Conservation (phyloP, 2,888 invertebrate genomes). For the Metacarcinus magister region DNA sequence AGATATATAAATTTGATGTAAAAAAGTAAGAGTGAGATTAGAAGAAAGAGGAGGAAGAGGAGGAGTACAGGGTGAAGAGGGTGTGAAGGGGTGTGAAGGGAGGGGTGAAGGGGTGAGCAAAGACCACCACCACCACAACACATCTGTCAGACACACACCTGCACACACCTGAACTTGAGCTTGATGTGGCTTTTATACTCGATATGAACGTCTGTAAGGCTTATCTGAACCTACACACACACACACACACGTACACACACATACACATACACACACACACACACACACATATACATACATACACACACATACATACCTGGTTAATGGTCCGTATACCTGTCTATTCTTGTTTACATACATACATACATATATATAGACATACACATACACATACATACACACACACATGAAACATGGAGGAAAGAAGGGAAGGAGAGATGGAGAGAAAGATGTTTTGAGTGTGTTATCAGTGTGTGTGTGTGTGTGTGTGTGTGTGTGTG, state of each 20-base stretch:
- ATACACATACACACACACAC: neutral
- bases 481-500: neutral
- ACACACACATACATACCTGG: neutral
- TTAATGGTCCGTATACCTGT: neutral
- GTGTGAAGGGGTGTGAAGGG: neutral
- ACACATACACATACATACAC: too few species aligned
- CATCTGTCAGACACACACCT: neutral
- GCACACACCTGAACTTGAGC: neutral
- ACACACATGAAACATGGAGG: neutral
- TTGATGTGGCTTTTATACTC: neutral
- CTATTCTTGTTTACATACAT: too few species aligned
- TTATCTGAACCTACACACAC: neutral
- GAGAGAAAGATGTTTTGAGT: neutral
- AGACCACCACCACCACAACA: neutral
- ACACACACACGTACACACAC: slow-evolving; percentile 30
- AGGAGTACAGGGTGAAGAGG: neutral
- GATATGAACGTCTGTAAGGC: slow-evolving; percentile 22
- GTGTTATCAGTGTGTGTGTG: neutral
- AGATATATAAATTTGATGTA: too few species aligned
- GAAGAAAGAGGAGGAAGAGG: neutral
- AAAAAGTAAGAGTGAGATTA: too few species aligned
- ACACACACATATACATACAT: neutral
- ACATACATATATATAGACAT: too few species aligned
- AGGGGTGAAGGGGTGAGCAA: neutral
- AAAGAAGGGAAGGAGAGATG: neutral